Conservation (phyloP, 35 echinoderm and acorn worm genomes). For the Apostichopus parvimensis region DNA sequence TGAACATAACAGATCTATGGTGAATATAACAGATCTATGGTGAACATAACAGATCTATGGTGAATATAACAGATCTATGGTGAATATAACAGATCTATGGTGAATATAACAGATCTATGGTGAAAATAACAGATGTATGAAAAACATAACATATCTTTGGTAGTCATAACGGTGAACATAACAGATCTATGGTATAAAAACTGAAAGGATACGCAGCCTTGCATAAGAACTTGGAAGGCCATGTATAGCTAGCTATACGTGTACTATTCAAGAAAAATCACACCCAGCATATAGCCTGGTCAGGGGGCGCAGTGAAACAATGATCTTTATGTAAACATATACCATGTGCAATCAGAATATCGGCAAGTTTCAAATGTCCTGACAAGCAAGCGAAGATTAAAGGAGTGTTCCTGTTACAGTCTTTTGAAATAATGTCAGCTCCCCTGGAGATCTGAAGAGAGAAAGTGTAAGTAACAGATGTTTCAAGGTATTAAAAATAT, state of each 20-base stretch:
- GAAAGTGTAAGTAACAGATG: background rate
- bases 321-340: background rate
- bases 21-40: no score
- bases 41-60: no score
- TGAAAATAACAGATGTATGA: no score
- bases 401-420: slow-evolving; percentile 33
- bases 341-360: slow-evolving; percentile 1
- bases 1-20: no score
- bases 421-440: slow-evolving; percentile 5
- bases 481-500: background rate
- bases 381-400: slow-evolving; percentile 11
- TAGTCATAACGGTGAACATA: no score
- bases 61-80: no score
- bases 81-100: no score
- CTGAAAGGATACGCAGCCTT: no score
- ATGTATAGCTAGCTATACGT: background rate
- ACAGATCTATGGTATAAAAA: no score
- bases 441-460: background rate
- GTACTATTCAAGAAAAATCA: background rate
- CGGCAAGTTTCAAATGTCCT: slow-evolving; percentile 5
- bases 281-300: background rate
- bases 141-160: no score
- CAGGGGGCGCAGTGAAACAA: background rate
- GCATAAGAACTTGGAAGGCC: no score
- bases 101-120: no score